Evolutionary conservation across 2,113 vertebrate genomes (phyloP), one percentile per base, ranked within the genome.

Genomic region (Meles meles): DNA sequence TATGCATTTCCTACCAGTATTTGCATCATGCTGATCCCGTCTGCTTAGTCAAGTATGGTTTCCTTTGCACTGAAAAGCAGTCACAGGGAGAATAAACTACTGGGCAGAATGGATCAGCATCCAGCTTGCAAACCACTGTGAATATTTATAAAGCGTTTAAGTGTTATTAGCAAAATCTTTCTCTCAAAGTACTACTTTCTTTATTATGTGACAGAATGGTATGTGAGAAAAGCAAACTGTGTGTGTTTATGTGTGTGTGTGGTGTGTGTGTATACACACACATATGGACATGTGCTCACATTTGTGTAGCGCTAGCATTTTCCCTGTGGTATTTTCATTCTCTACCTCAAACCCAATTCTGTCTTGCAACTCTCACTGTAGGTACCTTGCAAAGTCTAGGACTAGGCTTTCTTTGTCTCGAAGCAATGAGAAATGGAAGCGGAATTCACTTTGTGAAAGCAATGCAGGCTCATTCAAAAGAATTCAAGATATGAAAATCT

Each of bases 71-170:
- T 91, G 72, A 77, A 96, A 96, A 96, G 42, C 42, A 94, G 52
- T 90, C 96, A 95, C 27, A 77, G 59, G 84, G 55, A 49, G 74
- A 94, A 92, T 90, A 96, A 97, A 90, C 71, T 71, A 39, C 49
- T 69, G 88, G 57, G 82, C 80, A 86, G 81, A 94, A 57, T 37
- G 74, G 79, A 88, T 91, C 76, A 82, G 49, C 80, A 79, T 85
- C 61, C 55, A 95, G 80, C 61, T 76, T 93, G 39, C 52, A 88
- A 61, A 42, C 42, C 27, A 81, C 15, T 96, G 74, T 83, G 90
- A 97, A 86, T 96, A 93, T 96, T 92, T 95, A 83, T 57, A 88
- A 76, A 92, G 47, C 31, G 90, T 65, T 72, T 72, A 80, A 88
- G 71, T 90, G 59, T 88, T 95, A 93, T 90, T 96, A 96, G 39